These are phyloP conservation scores for Rhineura floridana DNA, from an alignment of 2,113 vertebrate species.

Conservation along the genomic window DNA sequence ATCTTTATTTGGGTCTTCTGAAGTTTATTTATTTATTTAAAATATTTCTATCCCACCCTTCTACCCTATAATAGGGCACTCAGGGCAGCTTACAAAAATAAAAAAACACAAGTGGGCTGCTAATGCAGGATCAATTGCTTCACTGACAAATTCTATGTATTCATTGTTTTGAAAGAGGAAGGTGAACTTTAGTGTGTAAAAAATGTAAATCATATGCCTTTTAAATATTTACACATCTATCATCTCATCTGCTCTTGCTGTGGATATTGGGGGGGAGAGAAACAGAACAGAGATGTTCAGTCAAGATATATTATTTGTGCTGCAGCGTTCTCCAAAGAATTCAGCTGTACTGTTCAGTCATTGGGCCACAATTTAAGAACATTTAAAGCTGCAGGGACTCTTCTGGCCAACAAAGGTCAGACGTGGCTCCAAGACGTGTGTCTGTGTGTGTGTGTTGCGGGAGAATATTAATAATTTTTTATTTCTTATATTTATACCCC, in stretches of 20 bases:
- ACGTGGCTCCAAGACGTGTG: not conserved
- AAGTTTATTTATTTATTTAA: too few relatives aligned
- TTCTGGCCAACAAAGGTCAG: not conserved
- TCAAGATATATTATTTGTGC: not conserved
- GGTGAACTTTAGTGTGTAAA: not conserved
- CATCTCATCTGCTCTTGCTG: not conserved
- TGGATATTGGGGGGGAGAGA: not conserved
- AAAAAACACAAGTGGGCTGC: not conserved
- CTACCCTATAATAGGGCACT: too few relatives aligned
- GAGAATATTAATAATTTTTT: not conserved
- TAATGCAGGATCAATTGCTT: not conserved
- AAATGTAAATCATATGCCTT: not conserved
- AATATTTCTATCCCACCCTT: too few relatives aligned
- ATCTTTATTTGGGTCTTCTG: not conserved
- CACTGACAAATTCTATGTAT: not conserved
- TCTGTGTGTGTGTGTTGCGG: too few relatives aligned
- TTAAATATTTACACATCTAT: not conserved
- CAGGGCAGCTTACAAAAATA: too few relatives aligned
- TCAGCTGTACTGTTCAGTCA: not conserved
- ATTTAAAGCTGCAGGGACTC: not conserved
- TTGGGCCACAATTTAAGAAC: not conserved
- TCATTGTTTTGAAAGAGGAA: not conserved
- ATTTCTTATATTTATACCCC: too few relatives aligned
- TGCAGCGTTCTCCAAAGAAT: not conserved
- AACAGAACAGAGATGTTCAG: not conserved